phyloP scores from a whole-genome alignment of 1,140 invertebrate genomes.

The Lepidurus packardi region DNA sequence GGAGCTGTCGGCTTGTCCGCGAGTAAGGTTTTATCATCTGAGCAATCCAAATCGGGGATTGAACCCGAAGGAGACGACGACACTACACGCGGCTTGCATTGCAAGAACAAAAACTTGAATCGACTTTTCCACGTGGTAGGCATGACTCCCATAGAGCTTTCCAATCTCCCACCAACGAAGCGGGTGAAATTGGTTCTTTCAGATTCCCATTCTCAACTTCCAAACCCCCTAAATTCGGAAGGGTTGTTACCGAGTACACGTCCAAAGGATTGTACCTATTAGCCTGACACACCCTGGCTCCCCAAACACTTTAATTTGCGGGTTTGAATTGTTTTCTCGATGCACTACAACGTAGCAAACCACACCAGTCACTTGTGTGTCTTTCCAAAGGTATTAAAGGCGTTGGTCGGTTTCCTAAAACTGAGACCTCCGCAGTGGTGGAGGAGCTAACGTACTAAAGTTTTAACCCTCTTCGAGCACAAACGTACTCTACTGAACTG shows the following conservation, averaged over 20 bases:
- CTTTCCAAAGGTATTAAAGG: neutral
- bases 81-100: neutral
- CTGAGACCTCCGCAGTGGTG: neutral
- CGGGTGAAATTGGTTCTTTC: neutral
- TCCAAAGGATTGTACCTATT: neutral
- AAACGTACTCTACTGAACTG: neutral
- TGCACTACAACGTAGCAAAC: no score
- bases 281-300: neutral
- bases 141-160: neutral
- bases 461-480: neutral
- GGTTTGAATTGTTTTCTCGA: no score
- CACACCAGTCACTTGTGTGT: no score
- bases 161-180: neutral
- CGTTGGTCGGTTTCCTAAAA: neutral
- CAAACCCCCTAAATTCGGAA: no score
- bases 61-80: neutral
- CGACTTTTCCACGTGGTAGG: conserved; percentile 1
- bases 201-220: neutral
- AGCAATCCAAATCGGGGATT: neutral
- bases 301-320: neutral
- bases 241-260: no score
- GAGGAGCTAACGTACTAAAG: conserved; percentile 1
- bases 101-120: neutral
- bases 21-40: neutral
- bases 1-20: neutral